phyloP scores from a whole-genome alignment of 1,140 invertebrate species.

The Bombus haemorrhoidalis region DNA sequence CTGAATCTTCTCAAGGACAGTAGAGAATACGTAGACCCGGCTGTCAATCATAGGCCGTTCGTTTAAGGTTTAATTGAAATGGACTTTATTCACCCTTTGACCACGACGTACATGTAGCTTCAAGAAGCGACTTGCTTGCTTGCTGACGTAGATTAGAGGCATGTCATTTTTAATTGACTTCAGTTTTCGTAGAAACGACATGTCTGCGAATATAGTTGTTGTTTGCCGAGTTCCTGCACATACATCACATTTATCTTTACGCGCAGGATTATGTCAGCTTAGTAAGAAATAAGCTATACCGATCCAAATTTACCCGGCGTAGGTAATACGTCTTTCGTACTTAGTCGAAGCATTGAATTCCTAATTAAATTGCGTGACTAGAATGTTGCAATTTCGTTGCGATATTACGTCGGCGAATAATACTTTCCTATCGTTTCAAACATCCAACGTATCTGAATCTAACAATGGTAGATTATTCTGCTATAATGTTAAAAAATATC shows the following conservation, averaged over 20 bases:
- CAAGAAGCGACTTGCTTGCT: no score
- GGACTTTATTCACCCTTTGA: neutral
- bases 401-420: neutral
- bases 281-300: neutral
- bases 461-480: neutral
- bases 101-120: no score
- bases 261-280: neutral
- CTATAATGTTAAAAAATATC: no score
- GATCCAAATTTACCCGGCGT: neutral
- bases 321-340: neutral
- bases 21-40: neutral
- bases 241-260: neutral
- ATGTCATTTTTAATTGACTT: neutral
- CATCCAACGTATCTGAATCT: neutral
- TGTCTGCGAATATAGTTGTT: neutral
- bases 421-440: neutral
- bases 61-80: neutral
- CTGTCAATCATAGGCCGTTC: neutral
- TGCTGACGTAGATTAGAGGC: no score
- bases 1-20: neutral
- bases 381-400: neutral
- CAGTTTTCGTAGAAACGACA: neutral
- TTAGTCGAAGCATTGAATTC: neutral
- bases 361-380: neutral
- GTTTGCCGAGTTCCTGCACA: neutral